These are phyloP conservation scores for Tetrao urogallus DNA, from an alignment of 2,113 vertebrate genomes.

Conservation along the genomic window DNA sequence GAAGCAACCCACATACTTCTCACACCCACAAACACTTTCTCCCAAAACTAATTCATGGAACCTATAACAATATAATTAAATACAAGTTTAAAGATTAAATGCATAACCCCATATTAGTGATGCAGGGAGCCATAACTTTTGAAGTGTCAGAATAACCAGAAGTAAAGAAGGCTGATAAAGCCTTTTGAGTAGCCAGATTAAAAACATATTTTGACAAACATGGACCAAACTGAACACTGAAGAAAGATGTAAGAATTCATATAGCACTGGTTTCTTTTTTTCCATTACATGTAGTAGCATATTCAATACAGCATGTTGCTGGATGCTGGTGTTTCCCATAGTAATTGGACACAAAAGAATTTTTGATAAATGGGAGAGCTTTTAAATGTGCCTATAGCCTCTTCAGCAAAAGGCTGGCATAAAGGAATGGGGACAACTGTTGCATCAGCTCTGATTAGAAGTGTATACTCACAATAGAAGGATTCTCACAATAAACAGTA, in stretches of 20 bases:
- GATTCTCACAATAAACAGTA: not conserved
- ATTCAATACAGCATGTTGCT: not conserved
- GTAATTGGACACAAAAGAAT: not conserved
- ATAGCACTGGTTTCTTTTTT: not conserved
- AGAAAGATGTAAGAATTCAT: not conserved
- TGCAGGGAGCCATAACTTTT: not conserved
- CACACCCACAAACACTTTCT: constrained; percentile 65
- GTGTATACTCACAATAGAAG: not conserved
- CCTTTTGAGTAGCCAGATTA: not conserved
- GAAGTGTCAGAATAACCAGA: not conserved
- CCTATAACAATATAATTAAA: not conserved
- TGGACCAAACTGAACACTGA: not conserved
- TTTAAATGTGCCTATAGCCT: not conserved
- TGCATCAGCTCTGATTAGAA: not conserved
- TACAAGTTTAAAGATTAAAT: not conserved
- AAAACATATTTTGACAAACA: not conserved
- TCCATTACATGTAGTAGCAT: not conserved
- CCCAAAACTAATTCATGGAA: constrained; percentile 36
- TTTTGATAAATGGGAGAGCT: not conserved
- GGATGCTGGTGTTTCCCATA: not conserved
- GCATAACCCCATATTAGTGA: not conserved
- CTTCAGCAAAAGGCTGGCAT: not conserved
- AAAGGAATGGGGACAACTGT: not conserved
- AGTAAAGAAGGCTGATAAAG: not conserved
- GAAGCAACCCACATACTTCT: constrained; percentile 67